These are phyloP conservation scores for Petrocephalus microphthalmus DNA, from an alignment of 2,113 vertebrate genomes.

Conservation along the genomic window DNA sequence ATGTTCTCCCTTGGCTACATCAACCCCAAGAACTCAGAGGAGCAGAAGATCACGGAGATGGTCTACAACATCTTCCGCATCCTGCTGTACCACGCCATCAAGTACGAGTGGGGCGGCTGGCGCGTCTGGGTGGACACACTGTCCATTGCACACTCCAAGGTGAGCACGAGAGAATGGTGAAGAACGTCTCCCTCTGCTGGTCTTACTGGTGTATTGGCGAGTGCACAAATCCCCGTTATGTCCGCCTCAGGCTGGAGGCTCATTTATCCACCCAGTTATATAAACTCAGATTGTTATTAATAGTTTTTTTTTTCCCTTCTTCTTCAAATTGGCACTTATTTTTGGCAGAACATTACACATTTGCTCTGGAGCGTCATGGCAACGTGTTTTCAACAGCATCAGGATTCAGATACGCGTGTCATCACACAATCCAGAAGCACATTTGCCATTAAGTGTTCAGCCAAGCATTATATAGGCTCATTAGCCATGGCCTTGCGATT, in stretches of 20 bases:
- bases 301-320: background rate
- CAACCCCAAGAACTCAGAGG: slow-evolving; percentile 95
- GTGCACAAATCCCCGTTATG: background rate
- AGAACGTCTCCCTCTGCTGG: slow-evolving; percentile 2
- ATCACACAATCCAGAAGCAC: background rate
- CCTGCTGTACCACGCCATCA: slow-evolving; percentile 96
- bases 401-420: background rate
- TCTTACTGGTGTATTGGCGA: background rate
- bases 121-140: slow-evolving; percentile 97
- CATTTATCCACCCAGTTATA: background rate
- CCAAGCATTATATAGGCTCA: slow-evolving; percentile 6
- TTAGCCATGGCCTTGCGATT: background rate
- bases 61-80: slow-evolving; percentile 99
- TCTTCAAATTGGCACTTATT: background rate
- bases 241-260: background rate
- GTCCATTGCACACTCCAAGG: slow-evolving; percentile 98
- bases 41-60: slow-evolving; percentile 99
- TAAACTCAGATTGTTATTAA: background rate
- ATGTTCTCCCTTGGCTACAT: slow-evolving; percentile 99
- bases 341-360: background rate
- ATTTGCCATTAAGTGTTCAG: background rate
- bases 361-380: slow-evolving; percentile 7
- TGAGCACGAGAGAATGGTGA: slow-evolving; percentile 44
- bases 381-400: background rate
- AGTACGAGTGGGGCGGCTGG: slow-evolving; percentile 99